Evolutionary conservation across 2,113 vertebrate genomes (phyloP).

Genomic region (Istiophorus platypterus): DNA sequence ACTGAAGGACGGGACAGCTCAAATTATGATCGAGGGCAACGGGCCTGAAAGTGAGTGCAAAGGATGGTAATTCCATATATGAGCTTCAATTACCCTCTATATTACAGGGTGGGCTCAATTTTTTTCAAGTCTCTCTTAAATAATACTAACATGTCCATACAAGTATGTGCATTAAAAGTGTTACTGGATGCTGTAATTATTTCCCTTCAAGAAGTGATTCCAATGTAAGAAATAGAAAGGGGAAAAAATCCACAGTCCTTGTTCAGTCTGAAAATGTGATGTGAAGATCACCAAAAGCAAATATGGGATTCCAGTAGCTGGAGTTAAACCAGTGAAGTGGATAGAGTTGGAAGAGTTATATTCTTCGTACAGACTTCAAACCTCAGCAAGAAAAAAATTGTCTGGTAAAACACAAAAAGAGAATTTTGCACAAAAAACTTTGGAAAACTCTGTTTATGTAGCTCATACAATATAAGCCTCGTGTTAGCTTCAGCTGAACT

Average conservation of each 20-base stretch:
- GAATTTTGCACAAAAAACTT: not conserved
- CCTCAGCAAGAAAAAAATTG: no score
- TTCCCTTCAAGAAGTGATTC: not conserved
- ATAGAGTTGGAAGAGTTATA: no score
- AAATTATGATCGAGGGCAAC: conserved; percentile 84
- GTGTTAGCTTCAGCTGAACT: not conserved
- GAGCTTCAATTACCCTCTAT: not conserved
- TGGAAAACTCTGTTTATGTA: not conserved
- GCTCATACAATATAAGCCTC: not conserved
- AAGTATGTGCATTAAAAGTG: not conserved
- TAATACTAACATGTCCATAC: not conserved
- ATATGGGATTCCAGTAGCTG: no score
- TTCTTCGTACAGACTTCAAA: no score
- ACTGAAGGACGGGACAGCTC: conserved; percentile 81
- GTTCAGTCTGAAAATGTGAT: no score
- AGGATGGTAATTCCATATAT: not conserved
- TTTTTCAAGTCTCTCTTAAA: not conserved
- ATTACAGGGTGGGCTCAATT: not conserved
- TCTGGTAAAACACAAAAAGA: not conserved
- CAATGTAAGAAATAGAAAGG: not conserved
- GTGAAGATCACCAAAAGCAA: no score
- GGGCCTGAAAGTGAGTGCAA: conserved; percentile 78
- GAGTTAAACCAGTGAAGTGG: no score
- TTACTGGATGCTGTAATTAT: not conserved
- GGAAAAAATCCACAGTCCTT: no score